These are phyloP conservation scores for Chaetogeoica ovagalla DNA, from an alignment of 2,888 invertebrate genomes.

Conservation along the genomic window DNA sequence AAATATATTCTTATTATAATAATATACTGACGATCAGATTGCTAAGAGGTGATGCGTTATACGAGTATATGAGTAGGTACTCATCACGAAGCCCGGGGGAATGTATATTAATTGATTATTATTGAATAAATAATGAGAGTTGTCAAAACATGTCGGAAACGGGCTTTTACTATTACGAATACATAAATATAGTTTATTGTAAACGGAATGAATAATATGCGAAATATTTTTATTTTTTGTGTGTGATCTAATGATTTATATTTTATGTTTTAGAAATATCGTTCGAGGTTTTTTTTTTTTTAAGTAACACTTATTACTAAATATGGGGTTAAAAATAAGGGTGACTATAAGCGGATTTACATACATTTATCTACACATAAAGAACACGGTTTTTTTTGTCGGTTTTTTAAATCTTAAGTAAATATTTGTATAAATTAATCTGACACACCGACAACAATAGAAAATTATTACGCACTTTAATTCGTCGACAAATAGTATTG, in stretches of 20 bases:
- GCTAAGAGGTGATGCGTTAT: too few species aligned
- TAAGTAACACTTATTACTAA: neutral
- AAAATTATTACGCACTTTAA: slow-evolving; percentile 6
- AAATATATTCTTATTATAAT: too few species aligned
- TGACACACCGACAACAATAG: neutral
- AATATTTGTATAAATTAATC: slow-evolving; percentile 4
- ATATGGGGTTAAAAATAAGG: neutral
- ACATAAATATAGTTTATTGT: too few species aligned
- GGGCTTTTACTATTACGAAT: too few species aligned
- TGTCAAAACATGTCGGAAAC: neutral
- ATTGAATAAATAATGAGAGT: neutral
- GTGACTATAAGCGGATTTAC: slow-evolving; percentile 10
- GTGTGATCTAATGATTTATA: neutral
- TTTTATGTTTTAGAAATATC: neutral
- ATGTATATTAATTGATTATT: neutral
- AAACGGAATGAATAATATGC: neutral
- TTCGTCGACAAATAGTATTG: neutral
- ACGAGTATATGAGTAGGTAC: neutral
- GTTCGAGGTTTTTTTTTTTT: neutral
- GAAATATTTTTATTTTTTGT: neutral
- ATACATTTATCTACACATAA: neutral
- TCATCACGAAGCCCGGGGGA: neutral
- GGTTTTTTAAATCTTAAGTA: neutral
- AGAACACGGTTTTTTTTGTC: neutral
- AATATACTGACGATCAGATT: too few species aligned